Base-by-base conservation (phyloP, 2,888 invertebrate genomes). In the Stenodera caucasica region DNA sequence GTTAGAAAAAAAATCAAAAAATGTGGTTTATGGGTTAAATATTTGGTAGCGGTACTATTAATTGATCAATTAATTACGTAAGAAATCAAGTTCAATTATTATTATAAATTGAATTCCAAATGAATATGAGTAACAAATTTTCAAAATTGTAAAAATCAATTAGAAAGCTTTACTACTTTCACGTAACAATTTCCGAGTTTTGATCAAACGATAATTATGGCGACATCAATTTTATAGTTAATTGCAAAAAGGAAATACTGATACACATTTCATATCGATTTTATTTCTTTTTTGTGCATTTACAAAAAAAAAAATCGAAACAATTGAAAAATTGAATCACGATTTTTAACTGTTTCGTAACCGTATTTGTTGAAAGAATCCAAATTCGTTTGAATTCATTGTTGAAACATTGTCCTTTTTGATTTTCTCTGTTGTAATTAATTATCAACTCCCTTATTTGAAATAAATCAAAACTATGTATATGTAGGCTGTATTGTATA, bases 141-240 rank as follows among this genome's bases (percentile, higher is more conserved):
- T 6, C 9, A 23, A 52, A 32, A 35, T 21, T 15, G 32, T 18
- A 9, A 52, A 32, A 52, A 52, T 52, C 33, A 30, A 52, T 52
- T 52, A 52, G 52, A 52, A 52, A 52, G 52, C 30, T 35, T n/a
- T 30, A 18, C 30, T 52, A 52, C 52, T 52, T 52, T 52, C 52
- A 52, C 52, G 7, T 14, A 33, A 35, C 21, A 32, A 52, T 21
- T 52, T 35, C 52, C 52, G 32, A 52, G 23, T 52, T 32, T 32
- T 52, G 18, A 52, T 52, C 32, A 1, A 14, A 26, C 23, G 18
- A 30, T 30, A 52, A 21, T 15, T 11, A 26, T 26, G 26, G 26
- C 49, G 49, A 49, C 49, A 49, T 21, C 14, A 26, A 52, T 52
- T 12, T 1, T n/a, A 33, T 14, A 30, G 29, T 50, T 50, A 50